phyloP scores from a whole-genome alignment of 2,113 vertebrate species.

The Grantiella picta region DNA sequence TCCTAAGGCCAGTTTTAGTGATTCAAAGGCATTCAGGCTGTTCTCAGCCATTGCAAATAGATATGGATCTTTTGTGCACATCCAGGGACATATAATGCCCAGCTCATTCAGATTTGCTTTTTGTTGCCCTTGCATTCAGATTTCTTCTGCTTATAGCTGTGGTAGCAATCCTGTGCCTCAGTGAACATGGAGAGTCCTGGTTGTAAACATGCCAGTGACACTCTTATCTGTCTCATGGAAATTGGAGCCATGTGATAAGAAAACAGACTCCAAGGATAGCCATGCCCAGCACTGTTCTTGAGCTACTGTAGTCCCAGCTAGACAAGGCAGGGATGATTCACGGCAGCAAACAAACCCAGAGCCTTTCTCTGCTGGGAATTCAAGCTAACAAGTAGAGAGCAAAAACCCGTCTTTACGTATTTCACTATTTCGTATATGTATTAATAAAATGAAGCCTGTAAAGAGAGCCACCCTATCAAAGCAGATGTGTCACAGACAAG shows the following conservation, averaged over 20 bases:
- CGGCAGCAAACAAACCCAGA: not conserved
- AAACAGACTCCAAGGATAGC: not conserved
- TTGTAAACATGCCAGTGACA: not conserved
- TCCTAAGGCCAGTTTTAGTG: not conserved
- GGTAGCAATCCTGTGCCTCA: not conserved
- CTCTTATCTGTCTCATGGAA: not conserved
- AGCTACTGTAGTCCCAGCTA: not conserved
- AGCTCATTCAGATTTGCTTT: not conserved
- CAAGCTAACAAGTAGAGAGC: not conserved
- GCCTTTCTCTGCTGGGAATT: not conserved
- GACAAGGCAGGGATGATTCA: not conserved
- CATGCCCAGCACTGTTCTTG: not conserved
- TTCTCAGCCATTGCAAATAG: not conserved
- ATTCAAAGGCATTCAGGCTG: not conserved
- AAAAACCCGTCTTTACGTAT: not conserved
- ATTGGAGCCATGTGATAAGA: not conserved
- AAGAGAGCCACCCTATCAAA: not conserved
- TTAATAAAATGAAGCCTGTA: not conserved
- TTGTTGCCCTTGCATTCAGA: not conserved
- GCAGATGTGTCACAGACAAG: not conserved
- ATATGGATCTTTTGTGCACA: not conserved
- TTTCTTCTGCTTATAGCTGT: not conserved
- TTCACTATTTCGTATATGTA: not conserved
- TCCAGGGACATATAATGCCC: not conserved
- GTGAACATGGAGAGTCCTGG: not conserved